These are phyloP conservation scores for Oryzias celebensis DNA, from an alignment of 2,113 vertebrate genomes.

Conservation along the genomic window DNA sequence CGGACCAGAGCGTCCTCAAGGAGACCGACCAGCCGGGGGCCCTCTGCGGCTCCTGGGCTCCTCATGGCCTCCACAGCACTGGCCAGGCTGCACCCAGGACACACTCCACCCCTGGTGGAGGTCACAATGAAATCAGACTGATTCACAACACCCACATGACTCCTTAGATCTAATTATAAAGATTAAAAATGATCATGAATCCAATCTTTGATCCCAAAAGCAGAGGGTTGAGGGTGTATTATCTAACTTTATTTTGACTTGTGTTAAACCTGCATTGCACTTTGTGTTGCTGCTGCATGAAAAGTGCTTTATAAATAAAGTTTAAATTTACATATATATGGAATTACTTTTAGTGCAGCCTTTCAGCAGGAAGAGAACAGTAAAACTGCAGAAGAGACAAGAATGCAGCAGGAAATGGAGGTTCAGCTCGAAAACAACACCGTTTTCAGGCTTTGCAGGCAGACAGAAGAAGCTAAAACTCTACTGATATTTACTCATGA, in stretches of 20 bases:
- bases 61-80: conserved; percentile 66
- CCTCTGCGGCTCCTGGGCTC: conserved; percentile 58
- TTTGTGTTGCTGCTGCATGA: no score
- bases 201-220: no score
- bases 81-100: conserved; percentile 66
- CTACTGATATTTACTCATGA: background rate
- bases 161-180: background rate
- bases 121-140: background rate
- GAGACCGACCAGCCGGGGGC: conserved; percentile 47
- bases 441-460: conserved; percentile 27
- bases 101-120: conserved; percentile 55
- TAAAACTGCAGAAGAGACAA: background rate
- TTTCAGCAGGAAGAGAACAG: background rate
- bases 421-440: conserved; percentile 30
- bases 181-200: no score
- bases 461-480: background rate
- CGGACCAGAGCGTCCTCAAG: conserved; percentile 74
- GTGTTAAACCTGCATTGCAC: no score
- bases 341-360: background rate
- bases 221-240: no score
- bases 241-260: no score
- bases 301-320: no score
- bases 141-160: background rate
- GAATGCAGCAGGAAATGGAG: conserved; percentile 1
- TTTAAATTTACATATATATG: no score